Conservation (phyloP, 1,140 invertebrate species). For the Hydropsyche tenuis region DNA sequence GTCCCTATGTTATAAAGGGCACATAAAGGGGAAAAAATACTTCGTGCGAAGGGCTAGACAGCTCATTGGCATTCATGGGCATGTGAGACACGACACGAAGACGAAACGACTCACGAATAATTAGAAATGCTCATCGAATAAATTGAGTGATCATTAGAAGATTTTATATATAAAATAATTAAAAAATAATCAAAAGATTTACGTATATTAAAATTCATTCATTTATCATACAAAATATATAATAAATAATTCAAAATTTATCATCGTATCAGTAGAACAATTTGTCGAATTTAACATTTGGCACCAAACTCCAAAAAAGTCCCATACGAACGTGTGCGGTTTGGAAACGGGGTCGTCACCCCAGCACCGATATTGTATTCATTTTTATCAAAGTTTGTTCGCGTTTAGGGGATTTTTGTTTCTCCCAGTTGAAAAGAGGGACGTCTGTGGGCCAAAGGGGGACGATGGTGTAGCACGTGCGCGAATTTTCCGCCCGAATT, state of each 20-base stretch:
- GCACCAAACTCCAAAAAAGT: not conserved
- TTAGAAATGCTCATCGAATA: not conserved
- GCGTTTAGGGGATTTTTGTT: conserved; percentile 22
- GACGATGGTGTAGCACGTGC: too few relatives aligned
- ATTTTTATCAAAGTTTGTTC: conserved; percentile 47
- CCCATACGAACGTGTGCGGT: not conserved
- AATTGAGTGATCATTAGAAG: too few relatives aligned
- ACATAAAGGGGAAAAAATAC: not conserved
- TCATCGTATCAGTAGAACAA: too few relatives aligned
- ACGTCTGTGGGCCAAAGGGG: too few relatives aligned
- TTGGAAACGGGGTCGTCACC: not conserved
- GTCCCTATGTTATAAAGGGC: not conserved
- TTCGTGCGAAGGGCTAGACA: not conserved
- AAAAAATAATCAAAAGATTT: too few relatives aligned
- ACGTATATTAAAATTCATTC: too few relatives aligned
- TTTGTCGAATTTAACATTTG: not conserved
- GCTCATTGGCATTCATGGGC: conserved; percentile 28
- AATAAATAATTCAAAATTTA: too few relatives aligned
- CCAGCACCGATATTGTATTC: conserved; percentile 41
- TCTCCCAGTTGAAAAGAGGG: too few relatives aligned
- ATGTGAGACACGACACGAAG: conserved; percentile 16
- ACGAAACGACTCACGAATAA: not conserved
- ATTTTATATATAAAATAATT: too few relatives aligned
- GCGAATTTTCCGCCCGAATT: too few relatives aligned
- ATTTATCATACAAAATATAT: too few relatives aligned